Evolutionary conservation across 53 echinoderm and acorn worm species (phyloP).

Genomic region (Glandiceps talaboti): DNA sequence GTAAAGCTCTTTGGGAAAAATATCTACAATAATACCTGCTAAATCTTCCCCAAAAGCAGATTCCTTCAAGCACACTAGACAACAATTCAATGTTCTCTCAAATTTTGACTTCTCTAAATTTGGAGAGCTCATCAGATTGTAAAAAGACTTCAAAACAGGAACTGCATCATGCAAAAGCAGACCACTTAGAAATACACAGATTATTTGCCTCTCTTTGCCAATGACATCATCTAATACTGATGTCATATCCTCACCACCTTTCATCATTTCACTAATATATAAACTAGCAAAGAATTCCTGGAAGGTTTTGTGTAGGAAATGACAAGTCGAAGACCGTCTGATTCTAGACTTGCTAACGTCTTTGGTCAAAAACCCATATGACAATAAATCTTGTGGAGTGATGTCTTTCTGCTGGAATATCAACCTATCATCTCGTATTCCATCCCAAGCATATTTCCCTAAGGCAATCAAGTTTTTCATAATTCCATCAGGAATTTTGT

Average conservation of each 20-base stretch:
- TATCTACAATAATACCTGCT: not conserved
- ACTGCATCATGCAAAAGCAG: not conserved
- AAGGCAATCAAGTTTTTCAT: no score
- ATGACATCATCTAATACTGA: not conserved
- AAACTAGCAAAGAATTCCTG: not conserved
- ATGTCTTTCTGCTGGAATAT: not conserved
- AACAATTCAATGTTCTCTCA: not conserved
- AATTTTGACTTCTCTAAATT: not conserved
- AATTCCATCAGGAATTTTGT: not conserved
- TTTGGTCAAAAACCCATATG: not conserved
- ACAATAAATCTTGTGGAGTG: not conserved
- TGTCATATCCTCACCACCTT: not conserved
- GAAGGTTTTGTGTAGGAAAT: not conserved
- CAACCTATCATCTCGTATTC: not conserved
- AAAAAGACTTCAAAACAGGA: not conserved
- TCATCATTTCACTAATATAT: not conserved
- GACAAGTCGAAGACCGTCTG: not conserved
- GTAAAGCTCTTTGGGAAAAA: not conserved
- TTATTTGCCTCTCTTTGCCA: not conserved
- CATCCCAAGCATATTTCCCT: not conserved
- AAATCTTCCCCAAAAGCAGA: not conserved
- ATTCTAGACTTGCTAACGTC: not conserved
- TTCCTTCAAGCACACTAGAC: not conserved
- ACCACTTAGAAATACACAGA: not conserved
- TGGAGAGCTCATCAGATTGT: no score